Conservation (phyloP, 2,113 vertebrate species). For the Neopipo cinnamomea region DNA sequence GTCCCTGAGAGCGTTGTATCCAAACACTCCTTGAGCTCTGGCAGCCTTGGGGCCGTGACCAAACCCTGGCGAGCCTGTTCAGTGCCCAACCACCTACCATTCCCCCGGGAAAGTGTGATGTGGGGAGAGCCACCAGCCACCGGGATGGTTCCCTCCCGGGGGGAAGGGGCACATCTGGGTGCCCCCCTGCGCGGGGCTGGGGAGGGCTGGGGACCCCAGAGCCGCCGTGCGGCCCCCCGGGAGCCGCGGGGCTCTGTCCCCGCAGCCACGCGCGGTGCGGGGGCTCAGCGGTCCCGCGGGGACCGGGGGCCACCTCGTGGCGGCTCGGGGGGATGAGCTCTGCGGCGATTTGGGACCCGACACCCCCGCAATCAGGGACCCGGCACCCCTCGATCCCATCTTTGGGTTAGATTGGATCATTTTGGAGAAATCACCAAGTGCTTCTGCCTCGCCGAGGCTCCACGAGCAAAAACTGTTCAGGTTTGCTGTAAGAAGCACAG, state of each 20-base stretch:
- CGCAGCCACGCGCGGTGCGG: background rate
- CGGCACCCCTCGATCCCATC: fast-evolving
- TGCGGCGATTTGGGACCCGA: background rate
- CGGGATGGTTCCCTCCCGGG: fast-evolving
- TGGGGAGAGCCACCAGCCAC: background rate
- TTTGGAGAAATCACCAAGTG: background rate
- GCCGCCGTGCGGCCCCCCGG: background rate
- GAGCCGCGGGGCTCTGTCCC: background rate
- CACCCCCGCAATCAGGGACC: fast-evolving
- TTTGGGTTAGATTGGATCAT: fast-evolving
- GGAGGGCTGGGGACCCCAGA: background rate
- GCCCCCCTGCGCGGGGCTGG: background rate
- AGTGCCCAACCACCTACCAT: background rate
- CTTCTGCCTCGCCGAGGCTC: background rate
- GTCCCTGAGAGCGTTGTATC: background rate
- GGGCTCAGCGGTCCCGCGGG: background rate
- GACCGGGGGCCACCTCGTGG: slow-evolving; percentile 5
- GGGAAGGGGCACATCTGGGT: background rate
- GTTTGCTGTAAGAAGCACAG: background rate
- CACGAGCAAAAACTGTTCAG: fast-evolving
- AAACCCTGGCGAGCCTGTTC: background rate
- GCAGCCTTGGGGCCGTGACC: background rate
- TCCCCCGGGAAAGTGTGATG: fast-evolving
- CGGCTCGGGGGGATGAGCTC: background rate
- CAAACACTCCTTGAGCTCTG: background rate